phyloP scores from a whole-genome alignment of 2,113 vertebrate species.

The Pteronura brasiliensis region DNA sequence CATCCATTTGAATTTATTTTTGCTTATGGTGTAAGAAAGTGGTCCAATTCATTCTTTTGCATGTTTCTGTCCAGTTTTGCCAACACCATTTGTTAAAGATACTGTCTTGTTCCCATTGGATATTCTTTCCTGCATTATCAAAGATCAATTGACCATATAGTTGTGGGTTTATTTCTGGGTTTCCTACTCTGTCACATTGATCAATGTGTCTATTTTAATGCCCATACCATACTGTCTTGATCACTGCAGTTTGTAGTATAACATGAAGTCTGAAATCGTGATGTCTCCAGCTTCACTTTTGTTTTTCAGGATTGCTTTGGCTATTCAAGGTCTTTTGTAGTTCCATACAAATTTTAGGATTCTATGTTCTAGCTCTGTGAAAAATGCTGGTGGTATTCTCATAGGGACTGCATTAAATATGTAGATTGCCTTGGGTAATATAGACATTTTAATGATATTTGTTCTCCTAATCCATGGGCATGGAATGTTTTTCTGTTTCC shows the following conservation, averaged over 20 bases:
- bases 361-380: not conserved
- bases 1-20: not conserved
- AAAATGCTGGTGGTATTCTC: not conserved
- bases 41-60: not conserved
- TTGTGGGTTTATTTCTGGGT: not conserved
- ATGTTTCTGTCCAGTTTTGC: not conserved
- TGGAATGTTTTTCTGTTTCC: not conserved
- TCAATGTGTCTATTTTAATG: not conserved
- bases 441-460: not conserved
- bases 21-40: not conserved
- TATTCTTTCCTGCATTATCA: not conserved
- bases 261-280: not conserved
- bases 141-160: not conserved
- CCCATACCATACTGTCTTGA: not conserved
- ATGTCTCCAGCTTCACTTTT: not conserved
- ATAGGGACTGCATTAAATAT: not conserved
- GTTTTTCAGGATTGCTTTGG: not conserved
- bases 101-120: not conserved
- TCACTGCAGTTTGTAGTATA: not conserved
- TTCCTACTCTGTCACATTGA: not conserved
- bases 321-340: not conserved
- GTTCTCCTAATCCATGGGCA: not conserved
- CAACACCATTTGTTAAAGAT: not conserved
- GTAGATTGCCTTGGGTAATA: not conserved
- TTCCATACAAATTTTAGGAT: not conserved